Conservation (phyloP, 1,140 invertebrate species). For the Nilaparvata lugens region DNA sequence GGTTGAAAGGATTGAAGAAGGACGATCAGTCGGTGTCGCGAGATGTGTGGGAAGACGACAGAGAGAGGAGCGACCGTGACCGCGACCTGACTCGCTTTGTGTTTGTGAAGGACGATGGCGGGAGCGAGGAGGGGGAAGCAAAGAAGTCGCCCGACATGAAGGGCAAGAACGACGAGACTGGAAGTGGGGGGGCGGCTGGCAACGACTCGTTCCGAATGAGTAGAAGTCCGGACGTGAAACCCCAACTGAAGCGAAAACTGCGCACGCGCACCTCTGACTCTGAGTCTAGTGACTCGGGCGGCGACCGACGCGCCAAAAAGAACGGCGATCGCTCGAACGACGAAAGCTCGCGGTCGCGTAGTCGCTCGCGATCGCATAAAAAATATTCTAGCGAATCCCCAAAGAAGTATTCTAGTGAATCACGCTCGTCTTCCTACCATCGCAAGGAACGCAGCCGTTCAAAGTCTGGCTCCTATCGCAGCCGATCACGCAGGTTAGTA, state of each 20-base stretch:
- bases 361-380: constrained; percentile 29
- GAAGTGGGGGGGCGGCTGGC: constrained; percentile 27
- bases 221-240: constrained; percentile 13
- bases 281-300: constrained; percentile 18
- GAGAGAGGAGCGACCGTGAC: constrained; percentile 11
- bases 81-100: constrained; percentile 15
- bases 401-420: constrained; percentile 13
- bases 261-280: constrained; percentile 29
- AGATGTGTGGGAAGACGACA: constrained; percentile 27
- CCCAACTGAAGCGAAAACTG: constrained; percentile 13
- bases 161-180: constrained; percentile 32
- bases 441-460: constrained; percentile 17
- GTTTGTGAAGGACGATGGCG: constrained; percentile 21
- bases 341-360: constrained; percentile 34
- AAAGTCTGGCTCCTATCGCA: constrained; percentile 20
- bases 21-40: constrained; percentile 33
- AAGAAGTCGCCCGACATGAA: constrained; percentile 35
- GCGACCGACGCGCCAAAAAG: not conserved
- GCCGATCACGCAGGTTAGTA: constrained; percentile 2
- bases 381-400: constrained; percentile 16
- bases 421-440: constrained; percentile 5
- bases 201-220: constrained; percentile 28
- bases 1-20: constrained; percentile 38
- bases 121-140: constrained; percentile 15
- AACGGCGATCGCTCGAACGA: constrained; percentile 29